Conservation (phyloP, 1,140 invertebrate genomes). For the Cotesia chilonis region DNA sequence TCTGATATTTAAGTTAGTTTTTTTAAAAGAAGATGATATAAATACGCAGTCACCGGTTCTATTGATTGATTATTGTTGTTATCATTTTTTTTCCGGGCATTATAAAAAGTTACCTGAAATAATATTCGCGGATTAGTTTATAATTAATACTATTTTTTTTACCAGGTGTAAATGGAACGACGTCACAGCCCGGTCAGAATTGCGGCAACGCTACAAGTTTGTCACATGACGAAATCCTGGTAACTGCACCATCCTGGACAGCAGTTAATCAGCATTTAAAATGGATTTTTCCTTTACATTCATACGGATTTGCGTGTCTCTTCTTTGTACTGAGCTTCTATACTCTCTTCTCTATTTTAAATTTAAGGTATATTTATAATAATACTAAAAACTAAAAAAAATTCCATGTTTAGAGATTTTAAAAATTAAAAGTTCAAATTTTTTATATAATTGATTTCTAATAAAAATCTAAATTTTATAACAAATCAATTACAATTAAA, state of each 20-base stretch:
- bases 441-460: no score
- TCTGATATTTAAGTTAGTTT: not conserved
- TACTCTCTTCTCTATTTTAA: constrained; percentile 71
- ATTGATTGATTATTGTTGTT: no score
- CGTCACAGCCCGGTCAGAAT: constrained; percentile 44
- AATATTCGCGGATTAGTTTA: no score
- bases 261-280: constrained; percentile 59
- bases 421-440: no score
- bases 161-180: constrained; percentile 48
- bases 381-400: not conserved
- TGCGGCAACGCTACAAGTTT: constrained; percentile 47
- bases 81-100: no score
- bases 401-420: no score
- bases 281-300: constrained; percentile 70
- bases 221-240: constrained; percentile 49
- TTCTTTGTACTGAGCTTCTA: constrained; percentile 72
- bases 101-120: no score
- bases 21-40: no score
- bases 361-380: constrained; percentile 65
- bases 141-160: constrained; percentile 16
- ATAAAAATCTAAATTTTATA: no score
- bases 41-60: no score
- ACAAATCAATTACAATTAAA: no score
- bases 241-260: constrained; percentile 55
- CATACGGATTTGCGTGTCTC: constrained; percentile 70